phyloP scores from a whole-genome alignment of 2,113 vertebrate genomes.

The Calidris pugnax region DNA sequence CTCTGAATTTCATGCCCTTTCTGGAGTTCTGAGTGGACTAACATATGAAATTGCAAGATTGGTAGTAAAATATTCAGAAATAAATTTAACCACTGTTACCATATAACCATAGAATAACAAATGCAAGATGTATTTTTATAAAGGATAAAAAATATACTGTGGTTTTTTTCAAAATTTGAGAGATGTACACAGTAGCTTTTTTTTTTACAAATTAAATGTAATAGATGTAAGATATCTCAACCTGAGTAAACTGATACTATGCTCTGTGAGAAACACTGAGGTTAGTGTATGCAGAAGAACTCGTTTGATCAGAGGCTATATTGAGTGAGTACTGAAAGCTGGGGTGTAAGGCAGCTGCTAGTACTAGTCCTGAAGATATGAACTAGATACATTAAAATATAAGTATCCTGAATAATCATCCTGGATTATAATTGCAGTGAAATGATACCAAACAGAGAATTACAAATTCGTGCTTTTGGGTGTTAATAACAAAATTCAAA shows the following conservation, averaged over 20 bases:
- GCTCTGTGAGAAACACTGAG: neutral
- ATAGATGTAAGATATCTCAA: neutral
- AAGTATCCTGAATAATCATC: neutral
- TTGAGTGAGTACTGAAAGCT: neutral
- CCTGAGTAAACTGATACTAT: neutral
- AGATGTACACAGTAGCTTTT: fast-evolving
- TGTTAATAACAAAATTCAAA: neutral
- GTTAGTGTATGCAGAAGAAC: neutral
- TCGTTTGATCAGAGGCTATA: neutral
- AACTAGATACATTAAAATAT: neutral
- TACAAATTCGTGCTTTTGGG: neutral
- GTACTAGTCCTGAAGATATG: neutral
- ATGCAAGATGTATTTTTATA: neutral
- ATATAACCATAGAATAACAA: neutral
- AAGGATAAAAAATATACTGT: neutral
- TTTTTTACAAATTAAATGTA: neutral
- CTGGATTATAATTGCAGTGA: neutral
- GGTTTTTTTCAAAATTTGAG: neutral
- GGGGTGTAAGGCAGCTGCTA: neutral
- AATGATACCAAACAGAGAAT: neutral
- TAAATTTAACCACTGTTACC: neutral
- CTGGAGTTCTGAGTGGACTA: neutral
- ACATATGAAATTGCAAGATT: neutral
- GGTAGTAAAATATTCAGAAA: neutral
- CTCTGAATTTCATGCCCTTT: neutral